phyloP scores from a whole-genome alignment of 64 coral and sea anemone species.

The Platygyra sinensis region DNA sequence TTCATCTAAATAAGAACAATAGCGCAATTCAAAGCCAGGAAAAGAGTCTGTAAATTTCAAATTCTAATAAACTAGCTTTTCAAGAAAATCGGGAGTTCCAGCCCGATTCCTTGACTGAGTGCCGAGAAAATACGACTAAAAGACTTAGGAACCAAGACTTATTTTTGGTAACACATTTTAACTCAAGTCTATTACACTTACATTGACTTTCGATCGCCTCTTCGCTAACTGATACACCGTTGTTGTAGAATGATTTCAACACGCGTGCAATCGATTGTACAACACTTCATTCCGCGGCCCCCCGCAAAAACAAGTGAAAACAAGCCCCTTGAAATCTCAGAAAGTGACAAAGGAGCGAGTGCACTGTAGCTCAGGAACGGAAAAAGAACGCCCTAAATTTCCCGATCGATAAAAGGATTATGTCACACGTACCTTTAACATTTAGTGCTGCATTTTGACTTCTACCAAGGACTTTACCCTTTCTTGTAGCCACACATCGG shows the following conservation, averaged over 20 bases:
- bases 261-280: background rate
- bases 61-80: background rate
- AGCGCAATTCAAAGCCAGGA: conserved; percentile 17
- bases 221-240: background rate
- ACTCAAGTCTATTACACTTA: too few relatives aligned
- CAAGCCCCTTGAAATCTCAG: background rate
- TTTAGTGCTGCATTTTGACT: conserved; percentile 21
- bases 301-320: conserved; percentile 2
- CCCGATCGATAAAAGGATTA: background rate
- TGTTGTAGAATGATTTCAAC: background rate
- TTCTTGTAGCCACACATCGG: background rate
- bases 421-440: conserved; percentile 42
- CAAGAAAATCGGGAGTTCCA: background rate
- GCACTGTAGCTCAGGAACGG: background rate
- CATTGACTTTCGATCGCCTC: too few relatives aligned
- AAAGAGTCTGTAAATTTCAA: background rate
- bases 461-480: background rate
- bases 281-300: background rate
- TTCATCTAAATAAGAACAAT: background rate
- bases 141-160: too few relatives aligned
- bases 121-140: background rate
- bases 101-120: background rate
- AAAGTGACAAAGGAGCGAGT: background rate
- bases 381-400: conserved; percentile 2
- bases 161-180: background rate